Percentiles rank a stretch among this genome's conserved stretches.
These are phyloP conservation scores for Phylloscopus trochiloides DNA, from an alignment of 2,113 vertebrate genomes.

Conservation along the genomic window DNA sequence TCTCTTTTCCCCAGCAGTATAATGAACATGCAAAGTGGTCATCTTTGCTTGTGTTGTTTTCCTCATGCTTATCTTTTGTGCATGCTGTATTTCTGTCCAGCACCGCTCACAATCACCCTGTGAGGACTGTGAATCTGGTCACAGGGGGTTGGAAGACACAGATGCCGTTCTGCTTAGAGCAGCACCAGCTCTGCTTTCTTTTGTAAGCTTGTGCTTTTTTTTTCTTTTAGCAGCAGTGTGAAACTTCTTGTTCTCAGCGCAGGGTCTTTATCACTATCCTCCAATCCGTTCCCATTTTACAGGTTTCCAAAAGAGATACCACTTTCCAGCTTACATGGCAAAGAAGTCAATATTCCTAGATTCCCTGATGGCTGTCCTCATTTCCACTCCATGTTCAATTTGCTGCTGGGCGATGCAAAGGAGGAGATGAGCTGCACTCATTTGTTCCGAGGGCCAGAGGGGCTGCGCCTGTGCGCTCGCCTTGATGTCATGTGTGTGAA, in stretches of 20 bases:
- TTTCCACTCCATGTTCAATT: slow-evolving; percentile 35
- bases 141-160: not conserved
- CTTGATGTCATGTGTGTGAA: not conserved
- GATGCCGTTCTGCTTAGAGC: not conserved
- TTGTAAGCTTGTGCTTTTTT: not conserved
- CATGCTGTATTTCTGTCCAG: not conserved
- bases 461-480: rapidly evolving
- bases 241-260: not conserved
- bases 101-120: rapidly evolving
- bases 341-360: not conserved
- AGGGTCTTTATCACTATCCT: not conserved
- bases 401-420: not conserved
- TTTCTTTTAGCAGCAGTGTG: not conserved
- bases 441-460: not conserved
- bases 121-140: not conserved
- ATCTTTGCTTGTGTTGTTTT: not conserved
- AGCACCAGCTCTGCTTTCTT: not conserved
- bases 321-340: not conserved
- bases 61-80: not conserved
- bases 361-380: slow-evolving; percentile 3
- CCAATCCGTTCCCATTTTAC: not conserved
- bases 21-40: not conserved
- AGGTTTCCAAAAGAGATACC: not conserved
- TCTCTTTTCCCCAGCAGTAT: not conserved
- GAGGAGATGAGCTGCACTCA: not conserved